These are phyloP conservation scores for Minunthozetes semirufus DNA, from an alignment of 2,888 invertebrate genomes.

Conservation along the genomic window DNA sequence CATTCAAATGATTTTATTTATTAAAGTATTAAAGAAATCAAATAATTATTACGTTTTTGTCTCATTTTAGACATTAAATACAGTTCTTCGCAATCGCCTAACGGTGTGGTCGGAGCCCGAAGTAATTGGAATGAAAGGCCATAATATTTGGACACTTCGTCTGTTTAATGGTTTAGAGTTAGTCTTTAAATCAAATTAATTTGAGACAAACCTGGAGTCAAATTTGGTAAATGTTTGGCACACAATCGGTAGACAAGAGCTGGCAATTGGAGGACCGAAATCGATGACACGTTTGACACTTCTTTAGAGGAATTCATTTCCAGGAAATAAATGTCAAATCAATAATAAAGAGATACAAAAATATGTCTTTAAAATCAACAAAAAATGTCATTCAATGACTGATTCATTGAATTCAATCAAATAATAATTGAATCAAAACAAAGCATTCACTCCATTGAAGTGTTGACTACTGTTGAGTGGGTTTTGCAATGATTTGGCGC, in stretches of 20 bases:
- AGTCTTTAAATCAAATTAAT: neutral
- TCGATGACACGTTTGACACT: constrained; percentile 5
- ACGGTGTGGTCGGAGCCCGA: constrained; percentile 10
- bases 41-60: constrained; percentile 45
- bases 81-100: constrained; percentile 47
- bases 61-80: constrained; percentile 48
- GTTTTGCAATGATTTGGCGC: constrained; percentile 7
- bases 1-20: constrained; percentile 28
- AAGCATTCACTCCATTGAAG: neutral
- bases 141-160: constrained; percentile 22
- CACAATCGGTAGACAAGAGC: constrained; percentile 34
- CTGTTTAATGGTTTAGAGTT: neutral
- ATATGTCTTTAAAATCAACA: neutral
- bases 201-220: neutral
- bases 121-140: constrained; percentile 13
- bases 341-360: neutral
- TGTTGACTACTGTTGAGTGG: neutral
- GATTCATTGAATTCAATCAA: neutral
- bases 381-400: no score
- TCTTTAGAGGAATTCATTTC: constrained; percentile 2
- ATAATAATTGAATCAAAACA: neutral
- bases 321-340: neutral
- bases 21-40: constrained; percentile 6
- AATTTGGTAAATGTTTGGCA: constrained; percentile 16
- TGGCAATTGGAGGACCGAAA: constrained; percentile 26